Percentiles rank a stretch among this genome's conserved stretches.
Evolutionary conservation across 2,888 invertebrate genomes (phyloP).

Genomic region (Stenolophus ochropezus): DNA sequence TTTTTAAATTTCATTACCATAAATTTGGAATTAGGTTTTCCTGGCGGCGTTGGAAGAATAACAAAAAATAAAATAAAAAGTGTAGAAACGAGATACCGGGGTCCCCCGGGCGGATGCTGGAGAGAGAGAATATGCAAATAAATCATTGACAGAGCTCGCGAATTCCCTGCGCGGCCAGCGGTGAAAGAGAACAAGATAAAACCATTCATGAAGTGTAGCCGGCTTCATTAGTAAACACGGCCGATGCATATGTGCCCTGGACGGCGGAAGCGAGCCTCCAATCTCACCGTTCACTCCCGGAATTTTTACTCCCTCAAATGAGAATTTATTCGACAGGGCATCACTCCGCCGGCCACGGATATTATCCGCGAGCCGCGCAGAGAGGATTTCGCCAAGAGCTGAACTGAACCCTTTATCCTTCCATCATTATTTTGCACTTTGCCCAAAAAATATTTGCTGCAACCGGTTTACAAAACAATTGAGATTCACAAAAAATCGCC

Average conservation of each 20-base stretch:
- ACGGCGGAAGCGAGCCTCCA: not conserved
- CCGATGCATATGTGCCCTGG: constrained; percentile 49
- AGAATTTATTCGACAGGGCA: not conserved
- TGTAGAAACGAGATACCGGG: constrained; percentile 50
- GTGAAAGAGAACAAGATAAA: constrained; percentile 53
- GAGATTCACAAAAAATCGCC: no score
- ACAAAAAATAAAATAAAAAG: constrained; percentile 57
- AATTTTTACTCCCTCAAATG: constrained; percentile 1
- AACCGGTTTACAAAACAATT: no score
- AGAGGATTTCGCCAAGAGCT: no score
- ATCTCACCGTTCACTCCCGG: constrained; percentile 7
- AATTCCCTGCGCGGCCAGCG: constrained; percentile 46
- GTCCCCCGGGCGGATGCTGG: constrained; percentile 53
- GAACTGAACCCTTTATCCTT: no score
- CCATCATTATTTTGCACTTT: no score
- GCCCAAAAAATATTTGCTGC: no score
- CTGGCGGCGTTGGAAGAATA: constrained; percentile 50
- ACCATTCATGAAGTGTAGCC: constrained; percentile 52
- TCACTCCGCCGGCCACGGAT: not conserved
- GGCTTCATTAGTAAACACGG: constrained; percentile 54
- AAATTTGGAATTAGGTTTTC: constrained; percentile 59
- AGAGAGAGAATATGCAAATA: constrained; percentile 54
- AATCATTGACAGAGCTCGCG: constrained; percentile 55
- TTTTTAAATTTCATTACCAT: constrained; percentile 59
- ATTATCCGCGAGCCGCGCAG: no score